Percentiles rank a stretch among this genome's conserved stretches.
Conservation (phyloP, 2,888 invertebrate species). For the Apodemia zela region DNA sequence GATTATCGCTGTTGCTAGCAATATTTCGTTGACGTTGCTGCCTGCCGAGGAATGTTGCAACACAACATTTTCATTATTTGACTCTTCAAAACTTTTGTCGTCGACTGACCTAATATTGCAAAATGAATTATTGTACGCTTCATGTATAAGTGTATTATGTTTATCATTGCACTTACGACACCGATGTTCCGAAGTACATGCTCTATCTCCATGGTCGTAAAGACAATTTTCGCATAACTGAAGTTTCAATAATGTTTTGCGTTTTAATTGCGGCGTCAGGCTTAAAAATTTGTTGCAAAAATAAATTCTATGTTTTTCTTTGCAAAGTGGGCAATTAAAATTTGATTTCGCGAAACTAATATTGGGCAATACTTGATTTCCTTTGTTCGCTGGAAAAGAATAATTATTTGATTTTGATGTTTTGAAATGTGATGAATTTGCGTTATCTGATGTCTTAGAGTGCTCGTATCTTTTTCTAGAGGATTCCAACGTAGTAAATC, state of each 20-base stretch:
- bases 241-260: neutral
- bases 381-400: neutral
- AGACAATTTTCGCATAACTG: neutral
- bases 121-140: neutral
- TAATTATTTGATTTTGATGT: too few relatives aligned
- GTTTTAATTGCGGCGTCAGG: neutral
- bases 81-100: neutral
- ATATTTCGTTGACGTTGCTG: neutral
- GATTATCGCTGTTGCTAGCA: too few relatives aligned
- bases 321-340: neutral
- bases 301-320: neutral
- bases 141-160: conserved; percentile 17
- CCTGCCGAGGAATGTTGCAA: neutral
- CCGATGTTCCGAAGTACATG: conserved; percentile 14
- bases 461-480: conserved; percentile 23
- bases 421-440: neutral
- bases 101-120: neutral
- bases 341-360: neutral
- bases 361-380: conserved; percentile 1
- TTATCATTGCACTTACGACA: conserved; percentile 4
- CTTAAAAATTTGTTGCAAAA: neutral
- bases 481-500: conserved; percentile 18
- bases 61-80: neutral
- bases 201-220: neutral
- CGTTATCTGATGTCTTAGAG: neutral